A percentile compares a stretch with the other conserved stretches of the same genome.
These are phyloP conservation scores for Chionoecetes opilio DNA, from an alignment of 1,140 invertebrate species.

Conservation along the genomic window DNA sequence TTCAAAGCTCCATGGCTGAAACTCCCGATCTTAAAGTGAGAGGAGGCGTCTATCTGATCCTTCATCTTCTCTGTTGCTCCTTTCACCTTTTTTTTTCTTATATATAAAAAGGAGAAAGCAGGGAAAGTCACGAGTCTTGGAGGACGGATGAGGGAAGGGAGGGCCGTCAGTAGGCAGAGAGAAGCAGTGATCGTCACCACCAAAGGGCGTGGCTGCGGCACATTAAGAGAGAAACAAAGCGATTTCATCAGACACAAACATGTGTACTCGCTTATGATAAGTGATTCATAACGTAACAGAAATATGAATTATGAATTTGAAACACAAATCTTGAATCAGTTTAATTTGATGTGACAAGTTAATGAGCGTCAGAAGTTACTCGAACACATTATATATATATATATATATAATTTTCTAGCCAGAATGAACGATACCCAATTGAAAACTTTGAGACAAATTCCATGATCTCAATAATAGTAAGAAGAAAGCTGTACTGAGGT, in stretches of 20 bases:
- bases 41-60: not conserved
- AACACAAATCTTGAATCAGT: no score
- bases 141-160: constrained; percentile 3
- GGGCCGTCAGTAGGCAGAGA: not conserved
- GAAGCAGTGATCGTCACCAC: not conserved
- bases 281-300: no score
- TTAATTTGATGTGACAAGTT: no score
- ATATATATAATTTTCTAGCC: no score
- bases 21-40: no score
- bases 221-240: not conserved
- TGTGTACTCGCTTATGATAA: no score
- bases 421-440: no score
- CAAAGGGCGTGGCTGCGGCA: not conserved
- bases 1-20: no score
- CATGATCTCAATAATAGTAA: not conserved
- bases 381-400: no score
- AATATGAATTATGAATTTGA: no score
- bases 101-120: constrained; percentile 13
- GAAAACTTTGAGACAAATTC: not conserved
- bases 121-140: not conserved
- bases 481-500: not conserved
- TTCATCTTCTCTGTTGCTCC: not conserved
- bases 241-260: no score
- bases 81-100: constrained; percentile 6
- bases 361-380: no score